Conservation (phyloP, 2,113 vertebrate species). For the Dipodomys spectabilis region DNA sequence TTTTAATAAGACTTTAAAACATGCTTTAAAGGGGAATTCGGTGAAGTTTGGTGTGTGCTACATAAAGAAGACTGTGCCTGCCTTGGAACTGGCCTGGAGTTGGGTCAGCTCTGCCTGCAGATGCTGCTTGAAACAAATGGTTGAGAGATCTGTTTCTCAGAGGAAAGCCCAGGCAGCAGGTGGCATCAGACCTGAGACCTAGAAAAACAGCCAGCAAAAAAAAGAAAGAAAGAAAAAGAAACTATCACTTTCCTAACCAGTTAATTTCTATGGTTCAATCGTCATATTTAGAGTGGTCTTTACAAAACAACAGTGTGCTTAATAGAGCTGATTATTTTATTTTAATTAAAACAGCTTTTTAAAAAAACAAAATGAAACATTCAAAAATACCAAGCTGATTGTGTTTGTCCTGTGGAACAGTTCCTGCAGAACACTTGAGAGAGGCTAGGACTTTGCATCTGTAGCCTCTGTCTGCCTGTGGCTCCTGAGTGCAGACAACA, state of each 20-base stretch:
- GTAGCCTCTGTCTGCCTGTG: constrained; percentile 56
- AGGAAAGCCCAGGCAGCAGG: constrained; percentile 74
- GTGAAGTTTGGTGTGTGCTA: neutral
- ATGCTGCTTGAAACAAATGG: constrained; percentile 59
- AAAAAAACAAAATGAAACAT: constrained; percentile 60
- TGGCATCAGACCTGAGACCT: constrained; percentile 69
- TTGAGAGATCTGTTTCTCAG: constrained; percentile 67
- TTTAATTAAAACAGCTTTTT: constrained; percentile 54
- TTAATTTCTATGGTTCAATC: constrained; percentile 53
- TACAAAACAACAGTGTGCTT: constrained; percentile 58
- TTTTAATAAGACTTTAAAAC: constrained; percentile 25
- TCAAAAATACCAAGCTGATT: constrained; percentile 73
- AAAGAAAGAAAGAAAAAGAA: neutral
- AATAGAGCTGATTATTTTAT: constrained; percentile 60
- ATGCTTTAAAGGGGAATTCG: constrained; percentile 34
- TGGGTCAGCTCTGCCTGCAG: constrained; percentile 48
- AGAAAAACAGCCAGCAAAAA: neutral
- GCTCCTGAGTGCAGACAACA: constrained; percentile 26
- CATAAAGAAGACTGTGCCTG: constrained; percentile 42
- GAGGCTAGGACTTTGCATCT: constrained; percentile 58
- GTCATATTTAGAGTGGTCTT: constrained; percentile 50
- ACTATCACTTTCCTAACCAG: constrained; percentile 45
- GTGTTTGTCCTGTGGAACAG: constrained; percentile 76
- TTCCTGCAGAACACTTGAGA: constrained; percentile 77
- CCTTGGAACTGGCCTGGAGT: neutral